phyloP scores from a whole-genome alignment of 2,113 vertebrate species.

The Tricholaema leucomelas region DNA sequence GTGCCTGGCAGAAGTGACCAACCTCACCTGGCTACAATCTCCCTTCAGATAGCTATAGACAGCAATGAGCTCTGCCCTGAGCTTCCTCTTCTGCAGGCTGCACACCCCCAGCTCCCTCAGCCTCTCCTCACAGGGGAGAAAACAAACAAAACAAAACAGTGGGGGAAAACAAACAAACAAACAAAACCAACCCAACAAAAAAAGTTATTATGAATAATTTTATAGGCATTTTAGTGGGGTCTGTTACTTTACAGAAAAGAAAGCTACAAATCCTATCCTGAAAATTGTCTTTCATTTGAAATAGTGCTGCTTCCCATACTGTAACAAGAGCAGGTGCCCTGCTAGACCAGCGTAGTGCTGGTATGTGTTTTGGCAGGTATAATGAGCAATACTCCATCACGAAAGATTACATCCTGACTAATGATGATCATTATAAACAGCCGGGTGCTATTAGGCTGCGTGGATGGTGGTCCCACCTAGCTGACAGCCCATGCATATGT shows the following conservation, averaged over 20 bases:
- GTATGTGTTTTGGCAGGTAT: slow-evolving; percentile 14
- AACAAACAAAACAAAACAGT: too few species aligned
- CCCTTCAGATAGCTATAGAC: too few species aligned
- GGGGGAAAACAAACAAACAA: too few species aligned
- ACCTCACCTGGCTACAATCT: too few species aligned
- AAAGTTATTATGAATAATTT: neutral
- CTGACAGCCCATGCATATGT: slow-evolving; percentile 7
- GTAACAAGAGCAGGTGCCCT: neutral
- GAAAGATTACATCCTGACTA: slow-evolving; percentile 47
- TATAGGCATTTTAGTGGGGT: neutral
- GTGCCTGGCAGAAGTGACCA: too few species aligned
- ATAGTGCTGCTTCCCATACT: neutral
- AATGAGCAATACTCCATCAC: neutral
- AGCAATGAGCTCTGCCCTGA: too few species aligned
- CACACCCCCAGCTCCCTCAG: too few species aligned
- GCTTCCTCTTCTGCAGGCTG: too few species aligned
- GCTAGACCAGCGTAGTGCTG: neutral
- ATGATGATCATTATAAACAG: slow-evolving; percentile 57
- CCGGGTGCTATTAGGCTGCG: slow-evolving; percentile 28
- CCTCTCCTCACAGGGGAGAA: too few species aligned
- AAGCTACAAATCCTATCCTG: neutral
- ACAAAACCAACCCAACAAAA: neutral
- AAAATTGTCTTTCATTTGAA: neutral
- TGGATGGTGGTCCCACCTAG: slow-evolving; percentile 62
- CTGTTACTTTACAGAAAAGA: neutral